Conservation (phyloP, 2,113 vertebrate species). For the Okapia johnstoni region DNA sequence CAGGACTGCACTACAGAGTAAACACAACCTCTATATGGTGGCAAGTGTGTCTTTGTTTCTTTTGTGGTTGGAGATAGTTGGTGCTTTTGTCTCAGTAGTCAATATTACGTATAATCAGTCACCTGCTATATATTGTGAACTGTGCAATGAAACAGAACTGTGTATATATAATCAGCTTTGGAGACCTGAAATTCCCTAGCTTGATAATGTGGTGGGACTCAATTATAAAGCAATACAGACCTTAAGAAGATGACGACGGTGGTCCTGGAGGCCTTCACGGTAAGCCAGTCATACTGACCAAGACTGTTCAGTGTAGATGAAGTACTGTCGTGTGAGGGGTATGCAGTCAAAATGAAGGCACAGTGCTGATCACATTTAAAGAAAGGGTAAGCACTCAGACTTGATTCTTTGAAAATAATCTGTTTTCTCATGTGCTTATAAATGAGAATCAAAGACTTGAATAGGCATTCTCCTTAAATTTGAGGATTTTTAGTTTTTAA, state of each 20-base stretch:
- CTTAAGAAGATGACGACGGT: not conserved
- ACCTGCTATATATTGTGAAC: not conserved
- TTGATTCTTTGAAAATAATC: not conserved
- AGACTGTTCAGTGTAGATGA: not conserved
- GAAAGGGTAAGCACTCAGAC: not conserved
- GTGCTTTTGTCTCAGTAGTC: not conserved
- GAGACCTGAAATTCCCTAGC: not conserved
- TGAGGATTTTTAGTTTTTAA: constrained; percentile 19
- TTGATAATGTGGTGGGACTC: not conserved
- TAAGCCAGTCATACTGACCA: not conserved
- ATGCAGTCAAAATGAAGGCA: not conserved
- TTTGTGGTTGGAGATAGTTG: not conserved
- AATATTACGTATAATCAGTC: not conserved
- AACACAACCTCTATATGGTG: not conserved
- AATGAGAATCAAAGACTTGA: constrained; percentile 38
- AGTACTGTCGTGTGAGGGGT: not conserved
- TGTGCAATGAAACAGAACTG: constrained; percentile 22
- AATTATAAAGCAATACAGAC: not conserved
- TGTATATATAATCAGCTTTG: not conserved
- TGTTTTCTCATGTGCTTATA: not conserved
- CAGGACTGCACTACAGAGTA: not conserved
- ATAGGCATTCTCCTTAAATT: not conserved
- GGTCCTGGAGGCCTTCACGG: not conserved
- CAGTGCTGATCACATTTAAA: not conserved
- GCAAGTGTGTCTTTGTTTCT: not conserved